phyloP scores from a whole-genome alignment of 1,140 invertebrate genomes.

The Teleopsis dalmanni region DNA sequence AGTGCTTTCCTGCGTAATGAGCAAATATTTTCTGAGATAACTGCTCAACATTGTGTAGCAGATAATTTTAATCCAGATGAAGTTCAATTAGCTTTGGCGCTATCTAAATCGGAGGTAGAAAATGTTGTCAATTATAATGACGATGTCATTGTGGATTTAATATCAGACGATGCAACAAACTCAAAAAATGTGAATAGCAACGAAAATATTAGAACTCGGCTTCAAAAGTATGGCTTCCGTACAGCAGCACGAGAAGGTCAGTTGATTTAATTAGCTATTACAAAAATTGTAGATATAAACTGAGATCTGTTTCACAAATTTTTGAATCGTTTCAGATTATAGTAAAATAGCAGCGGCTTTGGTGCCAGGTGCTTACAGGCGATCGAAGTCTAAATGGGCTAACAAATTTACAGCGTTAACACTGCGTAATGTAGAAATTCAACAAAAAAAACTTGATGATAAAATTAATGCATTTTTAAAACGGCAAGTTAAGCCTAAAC shows the following conservation, averaged over 20 bases:
- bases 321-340: conserved; percentile 20
- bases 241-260: conserved; percentile 27
- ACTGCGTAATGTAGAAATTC: conserved; percentile 21
- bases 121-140: conserved; percentile 15
- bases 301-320: not conserved
- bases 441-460: conserved; percentile 22
- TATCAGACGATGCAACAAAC: not conserved
- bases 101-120: conserved; percentile 36
- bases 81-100: conserved; percentile 36
- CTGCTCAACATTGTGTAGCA: conserved; percentile 32
- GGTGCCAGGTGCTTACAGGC: conserved; percentile 13
- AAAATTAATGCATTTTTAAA: conserved; percentile 22
- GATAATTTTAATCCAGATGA: conserved; percentile 38
- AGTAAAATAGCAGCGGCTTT: conserved; percentile 15
- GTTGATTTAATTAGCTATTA: not conserved
- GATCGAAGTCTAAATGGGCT: conserved; percentile 26
- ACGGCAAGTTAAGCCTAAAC: conserved; percentile 18
- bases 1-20: conserved; percentile 35
- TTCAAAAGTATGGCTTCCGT: conserved; percentile 34
- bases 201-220: conserved; percentile 18
- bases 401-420: conserved; percentile 38
- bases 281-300: not conserved
- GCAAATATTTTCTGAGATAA: conserved; percentile 32
- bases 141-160: conserved; percentile 18
- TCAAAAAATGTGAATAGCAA: not conserved